Conservation (phyloP, 2,113 vertebrate genomes). For the Saguinus midas region DNA sequence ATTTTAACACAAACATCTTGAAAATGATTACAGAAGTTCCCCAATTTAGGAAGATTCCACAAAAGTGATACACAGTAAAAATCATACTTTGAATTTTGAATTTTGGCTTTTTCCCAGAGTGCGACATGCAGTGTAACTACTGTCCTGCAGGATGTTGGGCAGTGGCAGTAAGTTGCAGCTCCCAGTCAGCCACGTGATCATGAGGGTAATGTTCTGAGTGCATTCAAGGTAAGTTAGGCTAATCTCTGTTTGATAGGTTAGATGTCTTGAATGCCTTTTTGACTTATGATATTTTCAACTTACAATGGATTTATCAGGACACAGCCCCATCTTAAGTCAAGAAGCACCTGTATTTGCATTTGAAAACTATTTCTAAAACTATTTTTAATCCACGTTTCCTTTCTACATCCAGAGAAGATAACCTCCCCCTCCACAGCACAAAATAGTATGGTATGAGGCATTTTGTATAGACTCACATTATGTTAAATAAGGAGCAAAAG, state of each 20-base stretch:
- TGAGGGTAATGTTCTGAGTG: neutral
- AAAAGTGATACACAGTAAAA: neutral
- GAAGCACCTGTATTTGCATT: neutral
- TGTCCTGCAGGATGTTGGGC: neutral
- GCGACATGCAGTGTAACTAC: neutral
- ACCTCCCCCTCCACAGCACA: neutral
- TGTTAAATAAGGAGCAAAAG: neutral
- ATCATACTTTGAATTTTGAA: neutral
- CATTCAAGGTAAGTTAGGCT: neutral
- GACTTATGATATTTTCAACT: neutral
- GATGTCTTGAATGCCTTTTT: neutral
- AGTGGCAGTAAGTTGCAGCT: neutral
- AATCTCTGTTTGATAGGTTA: neutral
- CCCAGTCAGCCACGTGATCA: neutral
- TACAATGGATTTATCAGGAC: neutral
- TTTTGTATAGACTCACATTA: neutral
- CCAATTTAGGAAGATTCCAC: neutral
- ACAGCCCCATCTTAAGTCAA: neutral
- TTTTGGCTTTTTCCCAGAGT: neutral
- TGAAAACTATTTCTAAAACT: neutral
- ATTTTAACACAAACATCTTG: neutral
- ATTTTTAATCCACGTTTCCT: neutral
- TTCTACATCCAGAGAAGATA: neutral
- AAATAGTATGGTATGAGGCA: neutral
- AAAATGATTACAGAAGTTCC: neutral